Evolutionary conservation across 2,113 vertebrate species (phyloP), one percentile per base, ranked within the genome.

Genomic region (Atrichornis clamosus): DNA sequence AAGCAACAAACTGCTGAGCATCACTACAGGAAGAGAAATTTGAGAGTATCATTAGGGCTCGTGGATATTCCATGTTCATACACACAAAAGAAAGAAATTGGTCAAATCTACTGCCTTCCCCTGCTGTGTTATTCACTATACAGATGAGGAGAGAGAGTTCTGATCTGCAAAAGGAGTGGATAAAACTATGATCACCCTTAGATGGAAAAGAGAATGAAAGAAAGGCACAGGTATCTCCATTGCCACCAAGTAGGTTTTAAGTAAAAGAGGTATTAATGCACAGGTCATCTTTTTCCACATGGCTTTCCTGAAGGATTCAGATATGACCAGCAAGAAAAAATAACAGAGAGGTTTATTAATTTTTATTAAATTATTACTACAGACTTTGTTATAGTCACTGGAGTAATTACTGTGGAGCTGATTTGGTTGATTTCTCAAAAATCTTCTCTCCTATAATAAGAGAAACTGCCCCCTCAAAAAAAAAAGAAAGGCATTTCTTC

Each of bases 151-250:
- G 41, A n/a, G 3, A 58, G 10, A 23, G 13, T 26, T 7, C 9
- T 78, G 30, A 2, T 21, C 28, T 88, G 42, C 39, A 67, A 39
- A 47, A 73, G 9, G 13, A 89, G 14, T 3, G 55, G 18, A 17
- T 64, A 55, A 72, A 91, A 76, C 17, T 42, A 7, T 13, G 9
- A 9, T 6, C 7, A 1, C 27, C 18, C 35, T 80, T 77, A 24
- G 27, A 14, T 46, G 28, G 19, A 47, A 77, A 77, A 46, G 11
- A 3, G 9, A 53, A 44, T 47, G 49, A 69, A 49, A 1, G 73
- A 84, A 52, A 77, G 7, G 2, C 10, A 28, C 0, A 0, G 1
- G 0, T 14, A 26, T 22, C 11, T 80, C 19, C 6, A 32, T 6
- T 52, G 11, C 8, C 32, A 49, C 2, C 14, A 49, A 62, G 17